phyloP scores from a whole-genome alignment of 1,140 invertebrate genomes.

The Prorops nasuta region DNA sequence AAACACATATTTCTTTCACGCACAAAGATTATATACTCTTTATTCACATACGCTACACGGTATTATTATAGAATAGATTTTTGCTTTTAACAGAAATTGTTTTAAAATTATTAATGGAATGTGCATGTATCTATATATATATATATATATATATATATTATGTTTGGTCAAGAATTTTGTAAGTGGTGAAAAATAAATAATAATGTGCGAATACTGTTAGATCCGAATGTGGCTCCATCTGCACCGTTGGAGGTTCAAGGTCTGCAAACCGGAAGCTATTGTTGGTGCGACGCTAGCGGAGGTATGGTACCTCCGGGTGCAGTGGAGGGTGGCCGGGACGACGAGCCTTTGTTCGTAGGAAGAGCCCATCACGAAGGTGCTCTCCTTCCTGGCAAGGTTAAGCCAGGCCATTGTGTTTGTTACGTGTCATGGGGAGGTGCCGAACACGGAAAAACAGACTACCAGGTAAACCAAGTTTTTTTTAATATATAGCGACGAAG shows the following conservation, averaged over 20 bases:
- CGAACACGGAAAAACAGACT: slow-evolving; percentile 72
- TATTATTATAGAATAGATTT: too few relatives aligned
- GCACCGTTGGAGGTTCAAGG: slow-evolving; percentile 36
- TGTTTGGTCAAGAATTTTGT: too few relatives aligned
- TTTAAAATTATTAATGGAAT: too few relatives aligned
- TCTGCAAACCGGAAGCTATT: slow-evolving; percentile 23
- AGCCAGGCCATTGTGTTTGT: slow-evolving; percentile 68
- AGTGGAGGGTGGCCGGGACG: slow-evolving; percentile 70
- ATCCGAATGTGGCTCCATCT: slow-evolving; percentile 28
- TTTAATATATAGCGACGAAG: not conserved
- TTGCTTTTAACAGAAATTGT: too few relatives aligned
- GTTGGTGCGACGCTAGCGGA: slow-evolving; percentile 67
- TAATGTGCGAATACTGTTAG: slow-evolving; percentile 12
- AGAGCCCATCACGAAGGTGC: slow-evolving; percentile 73
- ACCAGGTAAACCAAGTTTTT: slow-evolving; percentile 65
- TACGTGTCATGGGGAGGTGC: slow-evolving; percentile 78
- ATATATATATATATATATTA: too few relatives aligned
- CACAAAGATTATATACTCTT: too few relatives aligned
- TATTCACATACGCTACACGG: too few relatives aligned
- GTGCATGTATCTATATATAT: too few relatives aligned
- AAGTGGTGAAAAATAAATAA: too few relatives aligned
- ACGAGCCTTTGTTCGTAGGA: slow-evolving; percentile 72
- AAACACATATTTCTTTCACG: too few relatives aligned
- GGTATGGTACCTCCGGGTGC: slow-evolving; percentile 71
- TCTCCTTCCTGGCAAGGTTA: slow-evolving; percentile 75